Evolutionary conservation across 2,888 invertebrate genomes (phyloP), one percentile per base, ranked within the genome.

Genomic region (Corbicula japonica): DNA sequence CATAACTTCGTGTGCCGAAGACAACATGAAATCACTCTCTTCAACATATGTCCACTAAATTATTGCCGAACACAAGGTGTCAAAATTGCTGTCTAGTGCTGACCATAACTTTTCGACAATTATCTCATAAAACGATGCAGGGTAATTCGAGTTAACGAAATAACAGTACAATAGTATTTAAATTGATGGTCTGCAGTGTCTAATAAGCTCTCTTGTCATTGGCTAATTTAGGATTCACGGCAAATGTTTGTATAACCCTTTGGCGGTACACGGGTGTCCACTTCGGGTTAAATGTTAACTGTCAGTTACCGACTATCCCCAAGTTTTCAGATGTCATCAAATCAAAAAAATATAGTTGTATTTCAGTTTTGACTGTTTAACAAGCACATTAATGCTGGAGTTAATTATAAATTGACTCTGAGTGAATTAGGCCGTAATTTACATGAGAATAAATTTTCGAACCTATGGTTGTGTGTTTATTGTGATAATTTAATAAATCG

Each of bases 111-210:
- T 56, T 66, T 34, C 50, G 46, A 63, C 72, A 73, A 78, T 78
- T 69, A 78, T 63, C 77, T 56, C 56, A 68, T 78, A 61, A 62
- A 61, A 62, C 46, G 54, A 56, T 72, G 72, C 68, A 62, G 61
- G 69, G 66, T 34, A 70, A 58, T 71, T 66, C 26, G 18, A 38
- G 58, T 23, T 30, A 48, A 52, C 26, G 48, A 35, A 50, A 50
- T 74, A 74, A 60, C 60, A 60, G 46, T 28, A 5, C 60, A 60
- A 70, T 60, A 60, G 60, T 12, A 34, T 35, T 50, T 70, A 70
- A 50, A 70, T 70, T 26, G 60, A 54, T 38, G 35, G 28, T 8
- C 52, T 35, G 54, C 34, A 66, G 54, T 23, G 15, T n/a, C 18
- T 52, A 32, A 38, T 52, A 52, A 26, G 21, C 26, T 54, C 30